Evolutionary conservation across 2,113 vertebrate genomes (phyloP).

Genomic region (Alligator sinensis): DNA sequence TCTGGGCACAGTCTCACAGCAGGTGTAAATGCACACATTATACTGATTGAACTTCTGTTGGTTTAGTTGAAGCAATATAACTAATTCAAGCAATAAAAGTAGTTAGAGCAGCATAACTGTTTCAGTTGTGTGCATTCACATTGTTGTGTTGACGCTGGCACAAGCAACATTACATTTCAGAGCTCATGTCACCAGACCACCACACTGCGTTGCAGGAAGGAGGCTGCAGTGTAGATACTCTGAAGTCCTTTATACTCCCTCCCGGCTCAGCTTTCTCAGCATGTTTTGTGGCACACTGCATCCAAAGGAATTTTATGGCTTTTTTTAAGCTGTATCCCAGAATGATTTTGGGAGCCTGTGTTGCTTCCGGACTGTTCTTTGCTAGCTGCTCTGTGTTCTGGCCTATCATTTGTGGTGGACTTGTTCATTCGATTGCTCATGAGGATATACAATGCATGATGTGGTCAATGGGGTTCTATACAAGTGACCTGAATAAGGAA

Average conservation of each 20-base stretch:
- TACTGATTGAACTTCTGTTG: neutral
- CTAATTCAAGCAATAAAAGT: too few species aligned
- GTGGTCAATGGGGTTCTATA: neutral
- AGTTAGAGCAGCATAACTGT: neutral
- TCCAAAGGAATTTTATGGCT: neutral
- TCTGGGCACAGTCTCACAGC: neutral
- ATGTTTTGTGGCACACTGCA: neutral
- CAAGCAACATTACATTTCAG: neutral
- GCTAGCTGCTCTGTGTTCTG: neutral
- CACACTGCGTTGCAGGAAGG: neutral
- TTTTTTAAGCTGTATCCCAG: neutral
- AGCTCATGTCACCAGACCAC: neutral
- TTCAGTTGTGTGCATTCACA: neutral
- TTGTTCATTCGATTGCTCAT: neutral
- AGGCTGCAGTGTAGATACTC: neutral
- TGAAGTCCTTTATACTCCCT: neutral
- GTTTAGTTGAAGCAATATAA: neutral
- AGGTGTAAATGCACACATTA: neutral
- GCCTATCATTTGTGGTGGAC: neutral
- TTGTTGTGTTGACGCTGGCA: neutral
- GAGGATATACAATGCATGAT: neutral
- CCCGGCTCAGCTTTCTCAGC: neutral
- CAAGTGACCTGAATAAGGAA: neutral
- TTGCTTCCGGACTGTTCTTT: neutral
- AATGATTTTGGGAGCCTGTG: neutral